Evolutionary conservation across 2,888 invertebrate species (phyloP), one percentile per base, ranked within the genome.

Genomic region (Odontocolon sp.): DNA sequence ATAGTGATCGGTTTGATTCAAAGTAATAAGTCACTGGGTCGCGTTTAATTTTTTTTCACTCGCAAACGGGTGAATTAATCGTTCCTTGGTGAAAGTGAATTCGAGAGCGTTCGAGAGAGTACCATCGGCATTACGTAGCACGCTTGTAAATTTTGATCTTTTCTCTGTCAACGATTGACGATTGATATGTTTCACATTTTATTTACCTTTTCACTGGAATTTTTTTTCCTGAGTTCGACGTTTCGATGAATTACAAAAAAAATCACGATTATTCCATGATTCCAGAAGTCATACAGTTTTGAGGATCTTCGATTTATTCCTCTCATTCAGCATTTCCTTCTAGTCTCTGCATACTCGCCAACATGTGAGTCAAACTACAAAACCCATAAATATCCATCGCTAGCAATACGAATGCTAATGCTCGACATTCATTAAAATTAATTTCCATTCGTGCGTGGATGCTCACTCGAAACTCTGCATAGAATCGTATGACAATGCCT

Each of bases 381-480:
- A 79, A 72, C 76, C 79, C 84, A 84, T 85, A 84, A 86, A 87
- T 85, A 83, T 82, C 81, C 81, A 80, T 82, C 80, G 74, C 64
- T 54, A n/a, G n/a, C 63, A 64, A 67, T 57, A 59, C 28, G 70
- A 83, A 79, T 80, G 68, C 79, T 81, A 79, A 83, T 83, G 70
- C 59, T 66, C 40, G 59, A 59, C 50, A 75, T 75, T 79, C 80
- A 82, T 83, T 83, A 79, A 80, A 81, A 83, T 83, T 83, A 84
- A 83, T 83, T 79, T 79, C 74, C 50, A 69, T 59, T 56, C 71
- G 64, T 68, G 66, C 38, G 63, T 42, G 57, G 26, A 14, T 45
- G 52, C 11, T 11, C 38, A 4, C 59, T 28, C 11, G 28, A 50
- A 50, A 18, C 59, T 21, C 11, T 18, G 28, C 26, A 28, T 11